A percentile compares a stretch with the other conserved stretches of the same genome.
Conservation (phyloP, 64 coral and sea anemone species). For the Pocillopora damicornis region DNA sequence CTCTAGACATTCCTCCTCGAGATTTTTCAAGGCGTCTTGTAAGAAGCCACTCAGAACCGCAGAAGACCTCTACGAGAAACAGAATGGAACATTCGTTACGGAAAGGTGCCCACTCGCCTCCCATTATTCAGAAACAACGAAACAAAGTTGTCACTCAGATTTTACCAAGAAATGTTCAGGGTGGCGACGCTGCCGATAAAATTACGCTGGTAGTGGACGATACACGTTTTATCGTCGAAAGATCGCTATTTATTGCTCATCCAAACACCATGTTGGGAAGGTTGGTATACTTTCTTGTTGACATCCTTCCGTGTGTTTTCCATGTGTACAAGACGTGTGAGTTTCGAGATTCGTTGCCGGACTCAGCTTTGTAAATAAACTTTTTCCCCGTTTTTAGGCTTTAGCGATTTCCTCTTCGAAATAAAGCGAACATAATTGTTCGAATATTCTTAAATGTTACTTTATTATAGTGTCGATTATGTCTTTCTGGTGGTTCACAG, state of each 20-base stretch:
- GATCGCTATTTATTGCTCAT: constrained; percentile 82
- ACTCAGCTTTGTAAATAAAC: too few species aligned
- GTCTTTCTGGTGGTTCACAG: too few species aligned
- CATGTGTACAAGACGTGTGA: too few species aligned
- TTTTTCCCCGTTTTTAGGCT: too few species aligned
- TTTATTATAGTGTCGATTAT: too few species aligned
- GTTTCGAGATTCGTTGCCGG: too few species aligned
- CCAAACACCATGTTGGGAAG: constrained; percentile 98
- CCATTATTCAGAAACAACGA: constrained; percentile 35
- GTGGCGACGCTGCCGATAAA: constrained; percentile 52
- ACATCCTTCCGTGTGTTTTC: neutral
- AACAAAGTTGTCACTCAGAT: constrained; percentile 64
- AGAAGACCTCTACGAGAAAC: constrained; percentile 20
- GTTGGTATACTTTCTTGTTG: constrained; percentile 37
- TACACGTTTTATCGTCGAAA: constrained; percentile 92
- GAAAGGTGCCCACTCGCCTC: constrained; percentile 22
- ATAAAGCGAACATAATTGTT: too few species aligned
- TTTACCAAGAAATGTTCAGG: constrained; percentile 61
- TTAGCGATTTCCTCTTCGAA: too few species aligned
- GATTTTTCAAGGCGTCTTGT: constrained; percentile 70
- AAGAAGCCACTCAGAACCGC: constrained; percentile 54
- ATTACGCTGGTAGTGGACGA: constrained; percentile 92
- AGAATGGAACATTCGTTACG: constrained; percentile 13
- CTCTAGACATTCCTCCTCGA: constrained; percentile 86
- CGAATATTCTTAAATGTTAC: too few species aligned